Evolutionary conservation across 2,797 vertebrate species (phyloP), one percentile per base, ranked within the genome.

Genomic region (Sebastes kiyomatsui): DNA sequence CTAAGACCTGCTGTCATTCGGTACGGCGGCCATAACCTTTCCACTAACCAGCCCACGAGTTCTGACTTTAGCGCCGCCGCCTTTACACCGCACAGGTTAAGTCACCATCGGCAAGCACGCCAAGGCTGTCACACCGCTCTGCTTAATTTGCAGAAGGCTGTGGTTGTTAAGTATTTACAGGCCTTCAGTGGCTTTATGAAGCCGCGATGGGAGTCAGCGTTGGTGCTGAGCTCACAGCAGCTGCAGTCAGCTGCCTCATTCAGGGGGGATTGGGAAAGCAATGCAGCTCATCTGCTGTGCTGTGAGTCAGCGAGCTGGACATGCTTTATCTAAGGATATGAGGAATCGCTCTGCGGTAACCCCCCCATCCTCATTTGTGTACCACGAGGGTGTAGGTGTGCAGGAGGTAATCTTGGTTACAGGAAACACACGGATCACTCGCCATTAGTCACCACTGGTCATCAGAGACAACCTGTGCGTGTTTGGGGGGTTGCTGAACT

Each of bases 391-490:
- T 75, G 60, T 68, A n/a, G 18, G 23, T 68, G 69, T 71, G 66
- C 27, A 2, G 68, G 80, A 60, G 33, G 46, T 70, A 73, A 81
- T 52, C 64, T 58, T 70, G 33, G 82, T 79, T 82, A 73, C 20
- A 82, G 86, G 71, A 82, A 87, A 91, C 86, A 14, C 72, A 84
- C 74, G 23, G 70, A 82, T 64, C 76, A 81, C 84, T 84, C 75
- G 65, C 82, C 66, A 82, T 94, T 92, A 94, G 90, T 95, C 93
- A 93, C 78, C 74, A 16, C 33, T 56, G 74, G 88, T 73, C 82
- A 83, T 92, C 81, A 74, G 75, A 67, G 56, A 70, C 61, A 13
- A 46, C 71, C 49, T 68, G 38, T 30, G 20, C 30, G 22, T 54
- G 66, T 60, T 54, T 22, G 2, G 54, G 3, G 18, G 12, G 6